Evolutionary conservation across 1,140 invertebrate species (phyloP).

Genomic region (Drosophila virilis): DNA sequence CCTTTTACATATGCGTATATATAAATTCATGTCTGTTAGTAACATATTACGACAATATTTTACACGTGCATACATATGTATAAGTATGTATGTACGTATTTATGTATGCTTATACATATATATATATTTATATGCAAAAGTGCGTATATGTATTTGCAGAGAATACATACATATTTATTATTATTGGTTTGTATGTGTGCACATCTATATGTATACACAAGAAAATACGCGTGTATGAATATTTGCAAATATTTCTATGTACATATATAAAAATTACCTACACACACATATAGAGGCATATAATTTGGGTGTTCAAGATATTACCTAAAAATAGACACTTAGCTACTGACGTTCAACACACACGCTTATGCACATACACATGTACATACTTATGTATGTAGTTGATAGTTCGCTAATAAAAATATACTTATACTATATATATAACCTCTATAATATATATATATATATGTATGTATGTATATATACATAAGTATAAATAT

Average conservation of each 20-base stretch:
- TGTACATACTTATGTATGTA: not conserved
- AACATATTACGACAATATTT: not conserved
- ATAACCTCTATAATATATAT: too few relatives aligned
- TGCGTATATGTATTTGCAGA: not conserved
- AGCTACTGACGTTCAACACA: conserved; percentile 38
- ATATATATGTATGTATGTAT: too few relatives aligned
- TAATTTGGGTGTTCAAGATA: conserved; percentile 44
- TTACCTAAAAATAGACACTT: conserved; percentile 72
- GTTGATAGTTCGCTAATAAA: not conserved
- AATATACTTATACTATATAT: not conserved
- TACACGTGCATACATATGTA: not conserved
- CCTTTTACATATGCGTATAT: not conserved
- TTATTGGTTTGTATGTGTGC: conserved; percentile 8
- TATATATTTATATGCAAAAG: conserved; percentile 27
- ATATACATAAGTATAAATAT: too few relatives aligned
- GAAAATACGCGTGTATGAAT: not conserved
- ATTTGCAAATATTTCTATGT: not conserved
- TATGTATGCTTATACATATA: conserved; percentile 32
- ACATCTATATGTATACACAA: conserved; percentile 11
- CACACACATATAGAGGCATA: conserved; percentile 5
- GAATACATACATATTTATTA: too few relatives aligned
- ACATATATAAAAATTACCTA: not conserved
- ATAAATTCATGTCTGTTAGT: not conserved
- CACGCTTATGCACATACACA: conserved; percentile 5
- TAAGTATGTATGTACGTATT: conserved; percentile 13